Evolutionary conservation across 2,113 vertebrate species (phyloP).

Genomic region (Phrynocephalus versicolor): DNA sequence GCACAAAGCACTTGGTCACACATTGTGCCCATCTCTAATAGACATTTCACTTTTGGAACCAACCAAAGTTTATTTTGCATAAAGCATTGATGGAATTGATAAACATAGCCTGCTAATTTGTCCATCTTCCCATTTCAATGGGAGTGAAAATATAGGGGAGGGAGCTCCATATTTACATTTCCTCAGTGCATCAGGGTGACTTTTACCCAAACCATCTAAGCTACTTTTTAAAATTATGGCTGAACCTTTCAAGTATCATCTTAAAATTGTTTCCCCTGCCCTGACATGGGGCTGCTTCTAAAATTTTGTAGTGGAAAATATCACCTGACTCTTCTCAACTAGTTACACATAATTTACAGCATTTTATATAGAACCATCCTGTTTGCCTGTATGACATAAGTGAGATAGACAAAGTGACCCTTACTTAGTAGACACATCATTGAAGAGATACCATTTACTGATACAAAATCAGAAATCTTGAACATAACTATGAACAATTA

Average conservation of each 20-base stretch:
- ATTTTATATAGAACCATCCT: not conserved
- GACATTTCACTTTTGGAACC: no score
- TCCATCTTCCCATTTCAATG: not conserved
- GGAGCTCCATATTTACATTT: not conserved
- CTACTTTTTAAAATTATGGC: not conserved
- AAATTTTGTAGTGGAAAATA: not conserved
- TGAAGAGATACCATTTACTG: not conserved
- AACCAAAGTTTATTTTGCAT: not conserved
- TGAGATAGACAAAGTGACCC: not conserved
- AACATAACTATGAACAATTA: not conserved
- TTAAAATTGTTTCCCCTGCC: no score
- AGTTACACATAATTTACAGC: not conserved
- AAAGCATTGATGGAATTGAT: not conserved
- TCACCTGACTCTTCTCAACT: not conserved
- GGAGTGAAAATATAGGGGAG: not conserved
- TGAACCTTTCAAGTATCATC: not conserved
- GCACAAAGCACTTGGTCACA: no score
- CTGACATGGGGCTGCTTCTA: not conserved
- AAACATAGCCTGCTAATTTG: no score
- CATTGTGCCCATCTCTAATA: no score
- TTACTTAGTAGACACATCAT: not conserved
- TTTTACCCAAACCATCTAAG: not conserved
- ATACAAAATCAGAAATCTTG: not conserved
- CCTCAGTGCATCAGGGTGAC: not conserved
- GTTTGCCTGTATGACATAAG: no score